Evolutionary conservation across 1,140 invertebrate genomes (phyloP).

Genomic region (Asobara japonica): DNA sequence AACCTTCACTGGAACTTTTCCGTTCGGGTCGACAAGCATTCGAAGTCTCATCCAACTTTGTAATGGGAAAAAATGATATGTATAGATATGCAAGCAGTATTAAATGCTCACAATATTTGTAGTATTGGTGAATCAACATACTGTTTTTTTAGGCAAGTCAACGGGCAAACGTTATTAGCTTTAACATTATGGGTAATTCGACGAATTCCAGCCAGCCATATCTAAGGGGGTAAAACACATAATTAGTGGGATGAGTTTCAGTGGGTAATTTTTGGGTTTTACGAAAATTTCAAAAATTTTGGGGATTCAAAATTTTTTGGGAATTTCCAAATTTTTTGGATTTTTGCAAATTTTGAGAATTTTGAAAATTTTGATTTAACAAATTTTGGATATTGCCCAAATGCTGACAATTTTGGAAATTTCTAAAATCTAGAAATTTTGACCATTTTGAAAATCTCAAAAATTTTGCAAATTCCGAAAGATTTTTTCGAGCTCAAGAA

Average conservation of each 20-base stretch:
- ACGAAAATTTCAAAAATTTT: too few relatives aligned
- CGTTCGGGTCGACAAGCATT: constrained; percentile 90
- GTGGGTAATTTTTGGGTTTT: too few relatives aligned
- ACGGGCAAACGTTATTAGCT: constrained; percentile 98
- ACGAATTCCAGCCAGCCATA: constrained; percentile 94
- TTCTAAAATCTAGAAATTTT: too few relatives aligned
- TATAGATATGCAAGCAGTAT: neutral
- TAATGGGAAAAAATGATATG: constrained; percentile 13
- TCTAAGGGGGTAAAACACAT: constrained; percentile 70
- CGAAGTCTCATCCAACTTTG: constrained; percentile 96
- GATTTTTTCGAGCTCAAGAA: too few relatives aligned
- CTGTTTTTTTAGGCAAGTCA: constrained; percentile 99
- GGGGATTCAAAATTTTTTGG: too few relatives aligned
- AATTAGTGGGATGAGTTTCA: neutral
- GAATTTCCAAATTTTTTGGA: too few relatives aligned
- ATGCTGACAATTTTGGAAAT: too few relatives aligned
- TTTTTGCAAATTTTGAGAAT: too few relatives aligned
- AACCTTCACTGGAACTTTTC: constrained; percentile 97
- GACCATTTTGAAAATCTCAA: too few relatives aligned
- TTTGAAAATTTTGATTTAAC: too few relatives aligned
- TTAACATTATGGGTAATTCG: constrained; percentile 98
- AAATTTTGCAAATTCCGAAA: too few relatives aligned
- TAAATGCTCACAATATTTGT: neutral
- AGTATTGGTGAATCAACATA: constrained; percentile 72
- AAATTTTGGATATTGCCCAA: too few relatives aligned